A percentile compares a stretch with the other conserved stretches of the same genome.
phyloP scores from a whole-genome alignment of 2,888 invertebrate genomes.

The Pardosa pseudoannulata region DNA sequence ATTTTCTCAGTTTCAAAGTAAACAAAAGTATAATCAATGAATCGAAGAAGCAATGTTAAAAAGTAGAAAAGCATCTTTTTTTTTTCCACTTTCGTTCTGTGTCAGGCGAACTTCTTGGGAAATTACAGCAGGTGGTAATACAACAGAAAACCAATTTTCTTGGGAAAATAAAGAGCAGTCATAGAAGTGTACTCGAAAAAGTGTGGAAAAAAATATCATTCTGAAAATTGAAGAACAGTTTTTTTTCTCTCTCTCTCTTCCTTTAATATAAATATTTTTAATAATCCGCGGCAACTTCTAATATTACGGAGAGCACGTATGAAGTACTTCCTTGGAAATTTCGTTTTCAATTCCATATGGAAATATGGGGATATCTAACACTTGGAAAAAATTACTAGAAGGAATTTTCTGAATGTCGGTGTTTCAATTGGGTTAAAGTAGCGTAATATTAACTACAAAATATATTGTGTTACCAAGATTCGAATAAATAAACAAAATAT shows the following conservation, averaged over 20 bases:
- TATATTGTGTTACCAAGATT: too few species aligned
- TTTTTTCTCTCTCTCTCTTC: background rate
- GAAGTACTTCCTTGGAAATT: too few species aligned
- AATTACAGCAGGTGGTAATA: constrained; percentile 1
- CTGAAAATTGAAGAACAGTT: background rate
- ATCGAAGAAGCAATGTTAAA: background rate
- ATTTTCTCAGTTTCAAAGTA: too few species aligned
- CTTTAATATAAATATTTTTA: background rate
- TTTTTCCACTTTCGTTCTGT: background rate
- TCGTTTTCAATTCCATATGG: too few species aligned
- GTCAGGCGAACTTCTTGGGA: background rate
- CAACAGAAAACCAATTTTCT: constrained; percentile 2
- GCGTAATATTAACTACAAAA: too few species aligned
- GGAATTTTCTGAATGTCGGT: too few species aligned
- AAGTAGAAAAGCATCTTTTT: background rate
- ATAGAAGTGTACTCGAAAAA: background rate
- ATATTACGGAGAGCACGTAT: background rate
- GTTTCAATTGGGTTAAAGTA: too few species aligned
- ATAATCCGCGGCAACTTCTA: background rate
- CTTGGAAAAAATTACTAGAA: too few species aligned
- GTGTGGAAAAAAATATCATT: background rate
- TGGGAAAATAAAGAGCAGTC: background rate
- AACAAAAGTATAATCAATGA: background rate
- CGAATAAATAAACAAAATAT: too few species aligned
- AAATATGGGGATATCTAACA: too few species aligned